Evolutionary conservation across 1,140 invertebrate genomes (phyloP).

Genomic region (Bemisia tabaci): DNA sequence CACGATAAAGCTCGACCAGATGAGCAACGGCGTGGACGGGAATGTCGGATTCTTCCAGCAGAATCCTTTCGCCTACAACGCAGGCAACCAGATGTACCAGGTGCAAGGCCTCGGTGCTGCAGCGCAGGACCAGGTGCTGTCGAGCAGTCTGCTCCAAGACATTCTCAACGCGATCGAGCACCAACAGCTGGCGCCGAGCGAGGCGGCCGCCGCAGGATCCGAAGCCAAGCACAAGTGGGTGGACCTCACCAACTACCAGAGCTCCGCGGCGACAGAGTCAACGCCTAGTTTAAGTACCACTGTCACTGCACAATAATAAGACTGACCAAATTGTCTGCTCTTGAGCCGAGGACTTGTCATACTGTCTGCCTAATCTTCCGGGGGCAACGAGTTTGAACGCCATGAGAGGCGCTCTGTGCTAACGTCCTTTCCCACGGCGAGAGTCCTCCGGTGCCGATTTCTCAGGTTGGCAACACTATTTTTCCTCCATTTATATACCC

Average conservation of each 20-base stretch:
- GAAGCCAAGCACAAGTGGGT: too few species aligned
- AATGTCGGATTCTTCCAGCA: slow-evolving; percentile 12
- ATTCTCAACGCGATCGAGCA: slow-evolving; percentile 59
- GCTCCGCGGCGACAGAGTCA: not conserved
- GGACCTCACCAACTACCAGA: not conserved
- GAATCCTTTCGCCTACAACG: slow-evolving; percentile 22
- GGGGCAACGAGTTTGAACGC: too few species aligned
- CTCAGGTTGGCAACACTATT: too few species aligned
- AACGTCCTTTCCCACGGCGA: too few species aligned
- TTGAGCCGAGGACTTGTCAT: too few species aligned
- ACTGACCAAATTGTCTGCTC: too few species aligned
- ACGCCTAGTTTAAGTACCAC: not conserved
- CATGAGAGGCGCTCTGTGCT: too few species aligned
- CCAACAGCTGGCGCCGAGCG: slow-evolving; percentile 25
- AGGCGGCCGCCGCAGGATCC: not conserved
- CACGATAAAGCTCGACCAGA: not conserved
- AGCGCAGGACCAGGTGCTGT: slow-evolving; percentile 54
- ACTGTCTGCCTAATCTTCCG: too few species aligned
- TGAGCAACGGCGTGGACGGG: not conserved
- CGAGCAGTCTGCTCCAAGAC: slow-evolving; percentile 58
- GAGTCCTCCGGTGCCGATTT: too few species aligned
- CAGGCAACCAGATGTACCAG: slow-evolving; percentile 35
- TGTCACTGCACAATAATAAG: not conserved
- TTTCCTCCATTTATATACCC: too few species aligned
- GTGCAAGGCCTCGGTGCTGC: slow-evolving; percentile 47